Evolutionary conservation across 2,113 vertebrate species (phyloP), one percentile per base, ranked within the genome.

Genomic region (Syngnathus scovelli): DNA sequence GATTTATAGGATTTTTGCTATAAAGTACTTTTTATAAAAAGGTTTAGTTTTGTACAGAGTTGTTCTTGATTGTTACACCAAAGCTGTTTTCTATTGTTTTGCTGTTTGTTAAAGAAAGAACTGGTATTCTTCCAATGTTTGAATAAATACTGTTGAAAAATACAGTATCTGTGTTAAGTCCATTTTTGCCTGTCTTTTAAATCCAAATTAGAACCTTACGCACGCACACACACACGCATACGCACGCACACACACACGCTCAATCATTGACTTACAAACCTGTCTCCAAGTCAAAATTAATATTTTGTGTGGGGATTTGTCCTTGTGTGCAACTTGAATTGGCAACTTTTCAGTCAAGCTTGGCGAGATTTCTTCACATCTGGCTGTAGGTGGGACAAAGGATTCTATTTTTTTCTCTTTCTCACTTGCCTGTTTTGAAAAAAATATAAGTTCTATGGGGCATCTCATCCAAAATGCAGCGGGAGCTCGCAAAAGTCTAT

Each of bases 391-490:
- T 54, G 27, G 69, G 86, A 86, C 87, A 86, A 91, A 19, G 1
- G 18, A 33, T n/a, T 12, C 10, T 10, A 23, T 23, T 59, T 62
- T 27, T 11, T 63, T 88, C 70, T 83, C 86, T 90, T 55, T 92
- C 91, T 93, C 78, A 84, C 87, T 90, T 59, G 91, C 92, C 93
- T 92, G 85, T 71, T 74, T 83, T 89, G 86, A 91, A 93, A 92
- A 92, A 93, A 94, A 94, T 93, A 94, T 91, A 92, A 89, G 85
- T 90, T 89, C 90, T 91, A 91, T 93, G 80, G 92, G 80, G 73
- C 79, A 68, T 90, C 91, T 93, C 92, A 94, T 95, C 92, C 90
- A 91, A 89, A 92, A 94, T 94, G 92, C 94, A 93, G 93, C 91
- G 93, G 93, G 93, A 89, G 92, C 90, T 90, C 90, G 83, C 81